Percentiles rank a stretch among this genome's conserved stretches.
phyloP scores from a whole-genome alignment of 1,140 invertebrate genomes.

The Nixonia krombeini region DNA sequence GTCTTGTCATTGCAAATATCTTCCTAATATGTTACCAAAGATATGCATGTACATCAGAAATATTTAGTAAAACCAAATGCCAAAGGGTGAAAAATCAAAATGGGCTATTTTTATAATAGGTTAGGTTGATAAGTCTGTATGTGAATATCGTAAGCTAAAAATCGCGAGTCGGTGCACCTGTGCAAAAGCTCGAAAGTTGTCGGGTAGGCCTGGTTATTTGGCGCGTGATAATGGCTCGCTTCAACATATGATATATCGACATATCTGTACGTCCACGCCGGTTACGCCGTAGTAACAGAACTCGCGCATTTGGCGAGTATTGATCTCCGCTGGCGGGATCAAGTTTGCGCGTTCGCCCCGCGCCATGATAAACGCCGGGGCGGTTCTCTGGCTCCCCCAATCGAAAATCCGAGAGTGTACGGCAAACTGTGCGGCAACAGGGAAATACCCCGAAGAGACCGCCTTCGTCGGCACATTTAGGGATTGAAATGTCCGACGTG shows the following conservation, averaged over 20 bases:
- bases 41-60: too few relatives aligned
- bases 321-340: background rate
- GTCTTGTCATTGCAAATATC: too few relatives aligned
- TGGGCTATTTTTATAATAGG: too few relatives aligned
- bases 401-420: background rate
- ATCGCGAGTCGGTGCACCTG: too few relatives aligned
- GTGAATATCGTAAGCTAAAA: too few relatives aligned
- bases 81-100: too few relatives aligned
- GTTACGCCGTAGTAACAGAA: background rate
- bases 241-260: background rate
- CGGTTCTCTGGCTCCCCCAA: background rate
- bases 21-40: too few relatives aligned
- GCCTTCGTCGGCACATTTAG: background rate
- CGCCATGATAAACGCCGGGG: background rate
- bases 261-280: background rate
- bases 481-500: background rate
- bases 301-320: background rate
- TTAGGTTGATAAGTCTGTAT: too few relatives aligned
- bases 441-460: background rate
- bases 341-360: background rate
- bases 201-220: too few relatives aligned
- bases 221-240: background rate
- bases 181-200: too few relatives aligned
- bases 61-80: too few relatives aligned
- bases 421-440: too few relatives aligned